These are phyloP conservation scores for Priapulus caudatus DNA, from an alignment of 2,888 invertebrate genomes.

Conservation along the genomic window DNA sequence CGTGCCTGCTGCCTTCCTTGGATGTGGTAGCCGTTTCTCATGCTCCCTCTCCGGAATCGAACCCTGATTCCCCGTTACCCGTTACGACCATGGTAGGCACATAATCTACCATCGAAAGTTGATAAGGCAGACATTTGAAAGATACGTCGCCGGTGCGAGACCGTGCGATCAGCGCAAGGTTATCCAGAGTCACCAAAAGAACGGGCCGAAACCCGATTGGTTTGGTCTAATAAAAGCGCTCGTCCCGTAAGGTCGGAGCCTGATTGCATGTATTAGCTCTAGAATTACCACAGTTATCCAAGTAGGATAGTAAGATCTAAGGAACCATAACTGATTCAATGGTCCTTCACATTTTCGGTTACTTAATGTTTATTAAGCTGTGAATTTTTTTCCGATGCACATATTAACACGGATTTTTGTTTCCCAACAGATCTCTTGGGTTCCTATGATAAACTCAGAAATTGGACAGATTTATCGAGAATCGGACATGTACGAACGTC, in stretches of 20 bases:
- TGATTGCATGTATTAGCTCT: conserved; percentile 53
- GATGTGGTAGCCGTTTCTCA: conserved; percentile 58
- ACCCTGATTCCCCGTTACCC: conserved; percentile 62
- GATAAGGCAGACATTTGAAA: conserved; percentile 51
- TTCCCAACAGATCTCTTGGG: too few species aligned
- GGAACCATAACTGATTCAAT: conserved; percentile 37
- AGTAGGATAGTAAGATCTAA: conserved; percentile 37
- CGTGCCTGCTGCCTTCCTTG: conserved; percentile 58
- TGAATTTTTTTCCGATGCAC: too few species aligned
- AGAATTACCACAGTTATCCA: conserved; percentile 54
- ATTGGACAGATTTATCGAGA: too few species aligned
- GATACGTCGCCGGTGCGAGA: conserved; percentile 29
- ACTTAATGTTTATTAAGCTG: too few species aligned
- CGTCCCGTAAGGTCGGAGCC: conserved; percentile 29
- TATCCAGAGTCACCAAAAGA: conserved; percentile 36
- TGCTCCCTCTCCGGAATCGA: conserved; percentile 58
- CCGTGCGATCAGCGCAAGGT: conserved; percentile 32
- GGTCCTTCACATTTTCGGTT: too few species aligned
- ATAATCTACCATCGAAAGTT: conserved; percentile 52
- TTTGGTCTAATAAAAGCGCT: conserved; percentile 47
- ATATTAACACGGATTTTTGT: too few species aligned
- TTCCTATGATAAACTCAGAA: too few species aligned
- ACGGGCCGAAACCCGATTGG: neutral
- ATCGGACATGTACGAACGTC: too few species aligned
- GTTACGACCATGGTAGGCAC: conserved; percentile 53